Evolutionary conservation across 37 sponge, comb jelly and placozoan species (phyloP).

Genomic region (Haliclona indistincta): DNA sequence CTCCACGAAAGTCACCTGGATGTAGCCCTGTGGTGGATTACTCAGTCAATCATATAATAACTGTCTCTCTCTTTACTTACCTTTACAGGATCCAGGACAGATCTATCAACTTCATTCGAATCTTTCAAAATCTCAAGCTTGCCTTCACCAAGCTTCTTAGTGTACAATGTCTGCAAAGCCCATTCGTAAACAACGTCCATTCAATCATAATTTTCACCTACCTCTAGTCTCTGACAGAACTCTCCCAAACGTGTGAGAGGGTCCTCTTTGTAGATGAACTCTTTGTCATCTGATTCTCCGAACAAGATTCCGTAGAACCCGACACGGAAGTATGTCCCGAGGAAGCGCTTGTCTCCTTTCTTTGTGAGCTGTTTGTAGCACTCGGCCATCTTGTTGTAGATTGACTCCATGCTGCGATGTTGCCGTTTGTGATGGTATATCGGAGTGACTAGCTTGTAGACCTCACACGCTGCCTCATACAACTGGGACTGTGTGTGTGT

Average conservation of each 20-base stretch:
- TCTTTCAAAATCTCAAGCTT: slow-evolving; percentile 80
- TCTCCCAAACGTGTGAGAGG: slow-evolving; percentile 77
- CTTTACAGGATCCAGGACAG: slow-evolving; percentile 59
- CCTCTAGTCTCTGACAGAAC: slow-evolving; percentile 81
- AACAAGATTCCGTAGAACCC: slow-evolving; percentile 87
- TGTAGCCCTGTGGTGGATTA: slow-evolving; percentile 43
- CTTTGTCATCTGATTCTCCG: slow-evolving; percentile 73
- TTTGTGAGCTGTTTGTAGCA: slow-evolving; percentile 9
- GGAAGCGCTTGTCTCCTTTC: slow-evolving; percentile 20
- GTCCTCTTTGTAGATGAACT: slow-evolving; percentile 91
- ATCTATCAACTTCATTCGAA: slow-evolving; percentile 61
- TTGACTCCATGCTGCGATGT: slow-evolving; percentile 64
- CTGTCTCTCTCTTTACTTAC: slow-evolving; percentile 5
- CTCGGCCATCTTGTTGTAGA: slow-evolving; percentile 68
- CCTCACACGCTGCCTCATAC: slow-evolving; percentile 83
- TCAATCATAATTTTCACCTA: background rate
- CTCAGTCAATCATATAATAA: background rate
- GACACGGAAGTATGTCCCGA: slow-evolving; percentile 86
- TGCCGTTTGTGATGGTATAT: slow-evolving; percentile 67
- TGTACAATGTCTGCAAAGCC: slow-evolving; percentile 44
- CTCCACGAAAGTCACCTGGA: slow-evolving; percentile 91
- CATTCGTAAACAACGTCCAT: background rate
- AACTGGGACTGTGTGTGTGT: slow-evolving; percentile 63
- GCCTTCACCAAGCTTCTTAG: slow-evolving; percentile 46
- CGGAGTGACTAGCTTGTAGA: slow-evolving; percentile 78